Evolutionary conservation across 2,888 invertebrate species (phyloP).

Genomic region (Carabus problematicus): DNA sequence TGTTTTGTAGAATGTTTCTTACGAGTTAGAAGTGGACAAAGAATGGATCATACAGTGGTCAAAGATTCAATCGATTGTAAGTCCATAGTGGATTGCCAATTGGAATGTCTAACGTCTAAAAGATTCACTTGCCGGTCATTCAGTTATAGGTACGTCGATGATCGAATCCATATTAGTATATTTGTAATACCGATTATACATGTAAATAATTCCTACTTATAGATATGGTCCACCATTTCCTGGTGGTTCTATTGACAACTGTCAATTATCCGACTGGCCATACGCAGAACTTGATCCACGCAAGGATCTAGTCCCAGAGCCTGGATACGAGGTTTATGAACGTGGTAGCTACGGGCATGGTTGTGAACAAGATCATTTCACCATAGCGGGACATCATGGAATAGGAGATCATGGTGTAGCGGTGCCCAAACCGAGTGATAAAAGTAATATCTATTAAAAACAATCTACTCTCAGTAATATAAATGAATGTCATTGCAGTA

Average conservation of each 20-base stretch:
- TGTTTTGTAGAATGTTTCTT: constrained; percentile 79
- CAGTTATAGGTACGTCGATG: constrained; percentile 70
- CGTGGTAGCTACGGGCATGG: constrained; percentile 83
- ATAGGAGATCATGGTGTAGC: constrained; percentile 46
- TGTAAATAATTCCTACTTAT: constrained; percentile 42
- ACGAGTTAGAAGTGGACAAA: constrained; percentile 77
- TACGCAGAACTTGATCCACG: constrained; percentile 70
- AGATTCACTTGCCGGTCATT: constrained; percentile 83
- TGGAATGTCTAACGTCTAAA: constrained; percentile 76
- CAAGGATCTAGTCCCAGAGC: constrained; percentile 66
- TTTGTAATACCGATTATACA: not conserved
- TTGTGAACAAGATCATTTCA: constrained; percentile 72
- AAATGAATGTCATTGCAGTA: constrained; percentile 60
- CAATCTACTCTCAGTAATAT: not conserved
- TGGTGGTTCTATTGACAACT: constrained; percentile 75
- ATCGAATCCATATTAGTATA: not conserved
- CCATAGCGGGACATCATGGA: constrained; percentile 52
- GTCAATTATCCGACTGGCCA: constrained; percentile 78
- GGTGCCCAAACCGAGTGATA: constrained; percentile 43
- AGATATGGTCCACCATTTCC: constrained; percentile 73
- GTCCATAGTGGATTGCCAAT: constrained; percentile 80
- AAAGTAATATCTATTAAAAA: constrained; percentile 36
- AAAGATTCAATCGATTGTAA: constrained; percentile 72
- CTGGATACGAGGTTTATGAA: constrained; percentile 78
- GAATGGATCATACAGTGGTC: constrained; percentile 69